phyloP scores from a whole-genome alignment of 1,140 invertebrate genomes.

The Zaprionus kolodkinae region DNA sequence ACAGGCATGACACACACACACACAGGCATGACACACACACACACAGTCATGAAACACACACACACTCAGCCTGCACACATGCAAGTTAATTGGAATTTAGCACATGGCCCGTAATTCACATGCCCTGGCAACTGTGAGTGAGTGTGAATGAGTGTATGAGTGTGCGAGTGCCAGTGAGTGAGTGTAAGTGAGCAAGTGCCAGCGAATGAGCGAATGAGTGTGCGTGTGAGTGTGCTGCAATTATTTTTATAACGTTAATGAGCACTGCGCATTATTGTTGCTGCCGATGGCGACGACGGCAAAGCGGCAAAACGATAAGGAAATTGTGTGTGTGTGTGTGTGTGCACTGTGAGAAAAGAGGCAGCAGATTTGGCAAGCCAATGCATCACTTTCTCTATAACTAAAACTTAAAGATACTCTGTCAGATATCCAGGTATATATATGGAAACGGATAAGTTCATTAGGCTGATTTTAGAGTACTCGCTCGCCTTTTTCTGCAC shows the following conservation, averaged over 20 bases:
- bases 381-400: too few relatives aligned
- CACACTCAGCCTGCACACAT: conserved; percentile 1
- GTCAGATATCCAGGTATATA: too few relatives aligned
- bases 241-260: conserved; percentile 83
- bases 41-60: background rate
- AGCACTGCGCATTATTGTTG: conserved; percentile 73
- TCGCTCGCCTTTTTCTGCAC: background rate
- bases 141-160: conserved; percentile 9
- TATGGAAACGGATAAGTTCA: too few relatives aligned
- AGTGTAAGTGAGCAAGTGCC: conserved; percentile 23
- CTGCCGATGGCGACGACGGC: conserved; percentile 30
- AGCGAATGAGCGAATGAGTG: conserved; percentile 18
- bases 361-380: background rate
- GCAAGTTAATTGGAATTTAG: conserved; percentile 78
- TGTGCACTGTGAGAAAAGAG: conserved; percentile 21
- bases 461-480: background rate
- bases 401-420: too few relatives aligned
- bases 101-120: conserved; percentile 60
- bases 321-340: conserved; percentile 34
- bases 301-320: background rate
- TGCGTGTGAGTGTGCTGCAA: conserved; percentile 60
- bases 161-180: conserved; percentile 8
- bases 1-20: conserved; percentile 12
- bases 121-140: conserved; percentile 14
- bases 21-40: conserved; percentile 12